Conservation (phyloP, 2,797 vertebrate species). For the Hydrocynus forskahlii region DNA sequence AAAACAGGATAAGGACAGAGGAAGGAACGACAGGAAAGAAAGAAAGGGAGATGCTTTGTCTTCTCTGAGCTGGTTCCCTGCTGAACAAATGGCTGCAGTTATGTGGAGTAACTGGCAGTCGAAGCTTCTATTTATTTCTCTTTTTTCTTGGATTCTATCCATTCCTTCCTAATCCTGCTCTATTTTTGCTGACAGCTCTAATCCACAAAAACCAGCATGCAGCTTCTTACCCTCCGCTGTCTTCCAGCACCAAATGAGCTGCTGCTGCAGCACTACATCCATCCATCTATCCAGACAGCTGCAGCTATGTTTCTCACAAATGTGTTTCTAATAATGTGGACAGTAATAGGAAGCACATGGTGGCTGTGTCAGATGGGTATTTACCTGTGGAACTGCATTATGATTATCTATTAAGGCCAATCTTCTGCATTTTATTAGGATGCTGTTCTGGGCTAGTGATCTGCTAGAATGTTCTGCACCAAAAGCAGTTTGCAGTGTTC, state of each 20-base stretch:
- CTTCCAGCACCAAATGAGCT: not conserved
- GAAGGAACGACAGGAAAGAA: not conserved
- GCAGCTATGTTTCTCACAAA: too few species aligned
- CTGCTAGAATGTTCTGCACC: not conserved
- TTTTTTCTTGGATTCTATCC: not conserved
- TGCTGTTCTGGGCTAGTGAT: not conserved
- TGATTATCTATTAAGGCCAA: too few species aligned
- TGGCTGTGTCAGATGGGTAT: too few species aligned
- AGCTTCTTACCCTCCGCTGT: not conserved
- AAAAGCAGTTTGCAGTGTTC: not conserved
- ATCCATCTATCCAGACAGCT: too few species aligned
- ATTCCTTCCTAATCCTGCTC: not conserved
- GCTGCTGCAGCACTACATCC: not conserved
- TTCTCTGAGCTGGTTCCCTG: slow-evolving; percentile 65
- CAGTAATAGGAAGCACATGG: not conserved
- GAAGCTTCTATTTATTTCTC: slow-evolving; percentile 16
- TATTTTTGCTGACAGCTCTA: not conserved
- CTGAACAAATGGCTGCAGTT: slow-evolving; percentile 65
- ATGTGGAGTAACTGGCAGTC: slow-evolving; percentile 68
- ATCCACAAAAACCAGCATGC: not conserved
- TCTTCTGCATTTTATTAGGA: too few species aligned
- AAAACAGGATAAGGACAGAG: not conserved
- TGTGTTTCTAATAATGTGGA: not conserved
- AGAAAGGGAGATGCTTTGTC: slow-evolving; percentile 61
- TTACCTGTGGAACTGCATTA: too few species aligned